These are phyloP conservation scores for Bombus superbus DNA, from an alignment of 1,140 invertebrate species.

Conservation along the genomic window DNA sequence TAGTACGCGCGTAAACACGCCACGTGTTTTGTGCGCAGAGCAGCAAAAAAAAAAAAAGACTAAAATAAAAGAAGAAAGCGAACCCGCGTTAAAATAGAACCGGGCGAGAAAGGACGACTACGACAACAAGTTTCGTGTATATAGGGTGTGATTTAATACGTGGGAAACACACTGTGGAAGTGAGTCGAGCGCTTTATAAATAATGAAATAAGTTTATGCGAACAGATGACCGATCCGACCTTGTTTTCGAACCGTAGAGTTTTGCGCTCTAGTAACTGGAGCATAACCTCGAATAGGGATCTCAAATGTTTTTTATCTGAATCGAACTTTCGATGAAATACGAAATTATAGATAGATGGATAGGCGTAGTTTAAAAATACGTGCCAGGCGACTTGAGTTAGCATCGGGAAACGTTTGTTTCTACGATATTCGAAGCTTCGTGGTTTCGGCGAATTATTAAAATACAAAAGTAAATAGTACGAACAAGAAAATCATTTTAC, in stretches of 20 bases:
- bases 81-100: constrained; percentile 43
- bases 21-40: constrained; percentile 28
- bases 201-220: constrained; percentile 1
- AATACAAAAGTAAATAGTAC: too few relatives aligned
- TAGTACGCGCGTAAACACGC: constrained; percentile 43
- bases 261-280: background rate
- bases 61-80: background rate
- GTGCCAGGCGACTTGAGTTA: too few relatives aligned
- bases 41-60: background rate
- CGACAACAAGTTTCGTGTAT: constrained; percentile 9
- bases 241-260: background rate
- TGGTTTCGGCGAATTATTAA: too few relatives aligned
- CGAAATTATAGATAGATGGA: background rate
- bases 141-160: background rate
- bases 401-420: too few relatives aligned
- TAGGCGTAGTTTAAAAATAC: background rate
- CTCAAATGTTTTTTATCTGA: background rate
- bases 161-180: too few relatives aligned
- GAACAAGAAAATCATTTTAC: too few relatives aligned
- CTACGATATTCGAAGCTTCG: too few relatives aligned
- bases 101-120: background rate
- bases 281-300: background rate
- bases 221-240: background rate
- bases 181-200: background rate
- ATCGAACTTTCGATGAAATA: background rate